Evolutionary conservation across 2,797 vertebrate species (phyloP).

Genomic region (Percopsis omiscomaycus): DNA sequence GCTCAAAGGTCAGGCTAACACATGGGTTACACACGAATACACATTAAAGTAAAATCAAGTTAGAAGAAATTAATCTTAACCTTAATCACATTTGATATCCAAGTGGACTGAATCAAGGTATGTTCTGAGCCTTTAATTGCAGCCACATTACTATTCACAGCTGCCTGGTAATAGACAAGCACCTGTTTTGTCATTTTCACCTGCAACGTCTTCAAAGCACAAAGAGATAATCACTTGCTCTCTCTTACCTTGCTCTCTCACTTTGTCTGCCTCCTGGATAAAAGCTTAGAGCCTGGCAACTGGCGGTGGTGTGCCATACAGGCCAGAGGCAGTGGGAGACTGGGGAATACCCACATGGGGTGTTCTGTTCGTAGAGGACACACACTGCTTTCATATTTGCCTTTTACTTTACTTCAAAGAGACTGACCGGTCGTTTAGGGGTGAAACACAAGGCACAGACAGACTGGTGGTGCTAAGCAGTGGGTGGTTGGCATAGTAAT

Average conservation of each 20-base stretch:
- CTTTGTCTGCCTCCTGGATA: constrained; percentile 47
- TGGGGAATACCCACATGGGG: constrained; percentile 57
- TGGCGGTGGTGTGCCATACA: constrained; percentile 32
- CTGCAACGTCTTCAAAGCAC: constrained; percentile 58
- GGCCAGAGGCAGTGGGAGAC: constrained; percentile 50
- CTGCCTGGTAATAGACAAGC: constrained; percentile 18
- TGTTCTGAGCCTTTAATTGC: constrained; percentile 37
- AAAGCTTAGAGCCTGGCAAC: constrained; percentile 20
- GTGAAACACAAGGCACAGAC: constrained; percentile 24
- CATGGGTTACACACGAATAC: too few relatives aligned
- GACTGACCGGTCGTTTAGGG: constrained; percentile 44
- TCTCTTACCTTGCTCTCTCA: constrained; percentile 8
- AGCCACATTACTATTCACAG: constrained; percentile 49
- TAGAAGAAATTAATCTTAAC: constrained; percentile 12
- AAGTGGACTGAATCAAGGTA: constrained; percentile 26
- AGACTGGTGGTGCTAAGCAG: not conserved
- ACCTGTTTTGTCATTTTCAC: constrained; percentile 55
- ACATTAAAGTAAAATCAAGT: too few relatives aligned
- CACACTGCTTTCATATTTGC: constrained; percentile 63
- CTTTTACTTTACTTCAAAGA: constrained; percentile 66
- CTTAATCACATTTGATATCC: constrained; percentile 41
- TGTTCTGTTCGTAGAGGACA: constrained; percentile 47
- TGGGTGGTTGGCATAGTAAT: constrained; percentile 7
- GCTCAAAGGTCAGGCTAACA: too few relatives aligned
- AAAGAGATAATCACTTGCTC: constrained; percentile 44